Base-by-base conservation (phyloP, 1,140 invertebrate genomes). In the Drosophila jambulina region DNA sequence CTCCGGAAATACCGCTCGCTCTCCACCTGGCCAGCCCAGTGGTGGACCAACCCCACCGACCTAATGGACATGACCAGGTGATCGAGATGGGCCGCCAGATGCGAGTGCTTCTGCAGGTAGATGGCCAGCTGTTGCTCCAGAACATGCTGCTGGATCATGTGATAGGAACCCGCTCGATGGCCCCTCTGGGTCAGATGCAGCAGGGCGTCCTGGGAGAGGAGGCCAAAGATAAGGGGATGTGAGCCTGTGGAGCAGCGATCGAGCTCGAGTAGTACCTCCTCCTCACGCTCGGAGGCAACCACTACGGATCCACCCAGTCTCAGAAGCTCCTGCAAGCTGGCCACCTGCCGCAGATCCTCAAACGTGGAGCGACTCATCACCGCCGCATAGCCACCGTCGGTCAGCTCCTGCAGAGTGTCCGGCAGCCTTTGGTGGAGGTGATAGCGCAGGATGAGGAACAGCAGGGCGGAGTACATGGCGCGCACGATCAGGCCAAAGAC, bases 41-140 rank as follows among this genome's bases (percentile, higher is more conserved):
- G 76, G 9, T 75, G 68, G 4, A 81, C 40, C 2, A 85, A 64
- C 2, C 81, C 82, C 38, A 85, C 78, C 1, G 82, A 48, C n/a
- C 77, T 49, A 6, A 85, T 74, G 34, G 78, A 54, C 75, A 81
- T 78, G 32, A 85, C 57, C 7, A 76, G 65, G 9, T 71, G 65
- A 29, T 85, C 82, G 3, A 85, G 40, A 3, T 74, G 78, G 3
- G 36, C 38, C 15, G 62, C 74, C 56, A 85, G 45, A 51, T 78
- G 69, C 32, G 82, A 85, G 58, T 85, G 81, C 61, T 78, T 80
- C 43, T 78, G 78, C 57, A 85, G 49, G 25, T 84, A 84, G 15
- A 85, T 81, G 45, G 78, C 74, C 64, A 85, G 27, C 48, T 85
- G 81, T n/a, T 85, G 82, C 29, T 85, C 77, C 36, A 85, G 53